Percentiles rank a stretch among this genome's conserved stretches.
phyloP scores from a whole-genome alignment of 2,113 vertebrate species.

The Vanacampus margaritifer region DNA sequence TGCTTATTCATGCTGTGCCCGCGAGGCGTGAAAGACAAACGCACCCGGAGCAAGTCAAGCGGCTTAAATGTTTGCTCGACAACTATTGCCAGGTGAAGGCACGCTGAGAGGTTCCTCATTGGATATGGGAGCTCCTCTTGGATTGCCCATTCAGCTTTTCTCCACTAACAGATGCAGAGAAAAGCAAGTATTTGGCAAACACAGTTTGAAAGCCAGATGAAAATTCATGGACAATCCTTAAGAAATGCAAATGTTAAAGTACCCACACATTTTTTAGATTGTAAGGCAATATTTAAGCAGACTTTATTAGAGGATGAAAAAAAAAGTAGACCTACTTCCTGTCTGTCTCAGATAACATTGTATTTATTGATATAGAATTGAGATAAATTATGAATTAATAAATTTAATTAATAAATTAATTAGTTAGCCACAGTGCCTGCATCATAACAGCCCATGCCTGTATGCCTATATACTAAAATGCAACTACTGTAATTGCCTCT shows the following conservation, averaged over 20 bases:
- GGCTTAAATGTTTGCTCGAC: constrained; percentile 29
- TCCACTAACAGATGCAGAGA: constrained; percentile 30
- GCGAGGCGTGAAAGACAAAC: constrained; percentile 43
- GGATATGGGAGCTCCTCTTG: constrained; percentile 41
- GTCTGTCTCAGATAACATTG: no score
- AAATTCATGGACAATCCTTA: no score
- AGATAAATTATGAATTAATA: no score
- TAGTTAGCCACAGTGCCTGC: no score
- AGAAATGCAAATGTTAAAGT: neutral
- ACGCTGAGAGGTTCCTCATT: constrained; percentile 40
- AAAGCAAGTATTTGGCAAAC: constrained; percentile 12
- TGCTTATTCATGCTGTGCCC: constrained; percentile 20
- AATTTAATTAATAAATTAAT: no score
- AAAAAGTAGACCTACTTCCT: no score
- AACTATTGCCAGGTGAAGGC: constrained; percentile 29
- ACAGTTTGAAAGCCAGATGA: constrained; percentile 11
- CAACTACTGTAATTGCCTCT: no score
- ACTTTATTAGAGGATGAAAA: no score
- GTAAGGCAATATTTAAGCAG: no score
- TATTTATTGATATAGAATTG: no score
- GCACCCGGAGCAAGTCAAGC: constrained; percentile 13
- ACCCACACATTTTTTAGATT: neutral
- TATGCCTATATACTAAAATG: no score
- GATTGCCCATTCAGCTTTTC: constrained; percentile 18
- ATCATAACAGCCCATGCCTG: no score